Percentiles rank a stretch among this genome's conserved stretches.
Conservation (phyloP, 1,140 invertebrate genomes). For the Tetragnatha versicolor region DNA sequence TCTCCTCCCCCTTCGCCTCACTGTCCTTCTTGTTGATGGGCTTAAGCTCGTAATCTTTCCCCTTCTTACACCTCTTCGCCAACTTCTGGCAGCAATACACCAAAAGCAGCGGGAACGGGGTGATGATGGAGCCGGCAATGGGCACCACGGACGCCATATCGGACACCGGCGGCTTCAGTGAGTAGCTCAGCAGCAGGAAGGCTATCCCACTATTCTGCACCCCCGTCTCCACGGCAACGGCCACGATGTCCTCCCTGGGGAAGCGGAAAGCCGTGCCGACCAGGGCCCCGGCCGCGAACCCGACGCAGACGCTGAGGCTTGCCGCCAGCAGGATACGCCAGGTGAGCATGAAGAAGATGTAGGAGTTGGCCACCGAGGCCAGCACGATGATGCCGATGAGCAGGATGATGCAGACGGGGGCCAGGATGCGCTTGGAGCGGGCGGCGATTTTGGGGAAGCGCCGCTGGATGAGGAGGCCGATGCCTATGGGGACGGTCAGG, state of each 20-base stretch:
- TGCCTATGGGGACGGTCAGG: conserved; percentile 64
- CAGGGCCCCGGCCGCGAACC: conserved; percentile 66
- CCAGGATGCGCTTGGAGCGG: conserved; percentile 49
- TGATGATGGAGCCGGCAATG: conserved; percentile 60
- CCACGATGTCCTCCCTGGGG: conserved; percentile 61
- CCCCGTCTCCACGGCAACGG: conserved; percentile 67
- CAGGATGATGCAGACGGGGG: conserved; percentile 62
- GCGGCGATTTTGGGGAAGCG: conserved; percentile 58
- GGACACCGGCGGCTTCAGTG: conserved; percentile 64
- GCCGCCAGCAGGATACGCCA: conserved; percentile 62
- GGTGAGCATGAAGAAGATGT: conserved; percentile 66
- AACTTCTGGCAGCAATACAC: conserved; percentile 15
- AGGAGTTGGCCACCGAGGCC: conserved; percentile 65
- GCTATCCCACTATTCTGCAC: conserved; percentile 67
- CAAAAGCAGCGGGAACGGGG: conserved; percentile 57
- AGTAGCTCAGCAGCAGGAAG: conserved; percentile 64
- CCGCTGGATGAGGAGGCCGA: conserved; percentile 62
- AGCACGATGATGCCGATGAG: conserved; percentile 57
- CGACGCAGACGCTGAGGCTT: conserved; percentile 66
- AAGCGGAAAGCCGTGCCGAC: conserved; percentile 35
- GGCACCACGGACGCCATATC: conserved; percentile 64
- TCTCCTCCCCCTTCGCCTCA: not conserved
- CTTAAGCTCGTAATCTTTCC: conserved; percentile 4
- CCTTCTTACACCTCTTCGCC: conserved; percentile 7
- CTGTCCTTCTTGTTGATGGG: not conserved